A percentile compares a stretch with the other conserved stretches of the same genome.
phyloP scores from a whole-genome alignment of 2,888 invertebrate species.

The Cartodere bifasciata region DNA sequence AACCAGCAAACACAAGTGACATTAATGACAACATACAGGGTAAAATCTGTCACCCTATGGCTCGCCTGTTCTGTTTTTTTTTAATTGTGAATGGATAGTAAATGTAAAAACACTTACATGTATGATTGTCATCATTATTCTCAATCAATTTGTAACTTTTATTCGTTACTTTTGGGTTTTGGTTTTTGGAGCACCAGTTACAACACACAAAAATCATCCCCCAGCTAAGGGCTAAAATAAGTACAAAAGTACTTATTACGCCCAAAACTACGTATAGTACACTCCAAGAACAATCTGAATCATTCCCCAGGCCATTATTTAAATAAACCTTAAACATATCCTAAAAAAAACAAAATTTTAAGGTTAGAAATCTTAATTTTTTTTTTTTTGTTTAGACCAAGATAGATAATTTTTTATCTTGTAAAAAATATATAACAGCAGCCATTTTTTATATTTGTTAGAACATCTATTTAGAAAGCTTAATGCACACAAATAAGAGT shows the following conservation, averaged over 20 bases:
- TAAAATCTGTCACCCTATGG: too few species aligned
- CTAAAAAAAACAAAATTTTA: constrained; percentile 11
- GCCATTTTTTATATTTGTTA: too few species aligned
- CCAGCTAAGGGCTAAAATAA: constrained; percentile 48
- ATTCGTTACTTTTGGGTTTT: constrained; percentile 35
- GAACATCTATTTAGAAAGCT: too few species aligned
- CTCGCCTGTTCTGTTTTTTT: too few species aligned
- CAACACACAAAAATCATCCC: constrained; percentile 50
- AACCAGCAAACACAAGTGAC: too few species aligned
- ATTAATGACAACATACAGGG: too few species aligned
- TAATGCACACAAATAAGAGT: too few species aligned
- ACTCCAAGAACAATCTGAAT: constrained; percentile 73
- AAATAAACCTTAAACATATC: constrained; percentile 30
- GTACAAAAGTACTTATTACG: constrained; percentile 43
- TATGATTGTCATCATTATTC: constrained; percentile 51
- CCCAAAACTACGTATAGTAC: constrained; percentile 82
- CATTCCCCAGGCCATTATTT: constrained; percentile 24
- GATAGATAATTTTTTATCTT: too few species aligned
- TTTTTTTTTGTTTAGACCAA: too few species aligned
- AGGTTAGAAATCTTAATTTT: background rate
- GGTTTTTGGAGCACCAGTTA: constrained; percentile 37
- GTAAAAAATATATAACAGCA: too few species aligned
- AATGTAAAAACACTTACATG: constrained; percentile 38
- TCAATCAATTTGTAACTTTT: constrained; percentile 62
- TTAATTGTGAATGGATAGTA: too few species aligned